A percentile compares a stretch with the other conserved stretches of the same genome.
These are phyloP conservation scores for Zaprionus vittiger DNA, from an alignment of 1,140 invertebrate species.

Conservation along the genomic window DNA sequence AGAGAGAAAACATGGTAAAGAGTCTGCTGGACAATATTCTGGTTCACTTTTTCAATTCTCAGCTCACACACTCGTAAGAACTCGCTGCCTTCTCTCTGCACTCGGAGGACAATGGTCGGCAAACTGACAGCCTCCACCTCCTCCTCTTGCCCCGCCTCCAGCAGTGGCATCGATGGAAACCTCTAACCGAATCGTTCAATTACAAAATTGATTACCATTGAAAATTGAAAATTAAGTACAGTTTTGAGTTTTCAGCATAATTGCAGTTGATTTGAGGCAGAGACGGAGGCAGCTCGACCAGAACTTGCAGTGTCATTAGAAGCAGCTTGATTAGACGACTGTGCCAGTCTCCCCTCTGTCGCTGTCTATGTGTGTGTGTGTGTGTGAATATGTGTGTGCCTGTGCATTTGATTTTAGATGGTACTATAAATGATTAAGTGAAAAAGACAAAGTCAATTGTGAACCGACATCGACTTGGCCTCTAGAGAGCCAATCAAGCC, in stretches of 20 bases:
- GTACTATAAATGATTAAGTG: slow-evolving; percentile 67
- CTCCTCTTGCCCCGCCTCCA: no score
- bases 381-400: slow-evolving; percentile 10
- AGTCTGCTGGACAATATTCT: neutral
- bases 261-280: slow-evolving; percentile 66
- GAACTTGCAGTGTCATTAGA: slow-evolving; percentile 79
- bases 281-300: neutral
- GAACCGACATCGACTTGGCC: slow-evolving; percentile 51
- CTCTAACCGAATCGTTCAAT: slow-evolving; percentile 71
- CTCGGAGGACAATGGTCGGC: slow-evolving; percentile 47
- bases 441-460: slow-evolving; percentile 76
- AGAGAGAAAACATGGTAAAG: no score
- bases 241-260: slow-evolving; percentile 79
- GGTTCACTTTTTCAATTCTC: slow-evolving; percentile 8
- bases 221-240: slow-evolving; percentile 81
- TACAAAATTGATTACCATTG: slow-evolving; percentile 80
- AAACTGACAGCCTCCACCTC: slow-evolving; percentile 30
- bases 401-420: slow-evolving; percentile 54
- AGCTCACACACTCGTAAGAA: neutral
- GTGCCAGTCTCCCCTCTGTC: neutral
- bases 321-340: slow-evolving; percentile 41
- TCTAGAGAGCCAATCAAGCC: slow-evolving; percentile 76
- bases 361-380: neutral
- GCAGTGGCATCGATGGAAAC: slow-evolving; percentile 23
- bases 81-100: neutral